Conservation (phyloP, 2,888 invertebrate genomes). For the Danaus chrysippus region DNA sequence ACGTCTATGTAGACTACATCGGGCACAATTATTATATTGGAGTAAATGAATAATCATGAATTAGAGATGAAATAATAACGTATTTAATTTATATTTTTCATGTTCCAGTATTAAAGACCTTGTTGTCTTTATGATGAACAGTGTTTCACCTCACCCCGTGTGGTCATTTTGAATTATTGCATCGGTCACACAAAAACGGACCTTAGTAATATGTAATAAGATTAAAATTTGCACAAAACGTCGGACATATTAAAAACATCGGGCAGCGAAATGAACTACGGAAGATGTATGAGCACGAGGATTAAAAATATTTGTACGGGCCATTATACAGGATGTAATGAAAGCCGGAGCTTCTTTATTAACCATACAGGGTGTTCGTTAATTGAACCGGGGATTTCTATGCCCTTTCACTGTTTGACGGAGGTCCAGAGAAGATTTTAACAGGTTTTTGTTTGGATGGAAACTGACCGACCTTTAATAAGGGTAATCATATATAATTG, state of each 20-base stretch:
- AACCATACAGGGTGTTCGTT: slow-evolving; percentile 66
- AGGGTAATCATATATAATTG: slow-evolving; percentile 15
- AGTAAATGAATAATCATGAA: too few relatives aligned
- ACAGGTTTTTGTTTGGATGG: slow-evolving; percentile 29
- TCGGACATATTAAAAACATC: slow-evolving; percentile 55
- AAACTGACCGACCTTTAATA: slow-evolving; percentile 15
- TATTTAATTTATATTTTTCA: not conserved
- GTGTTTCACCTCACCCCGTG: slow-evolving; percentile 30
- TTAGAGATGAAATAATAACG: too few relatives aligned
- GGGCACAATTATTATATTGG: too few relatives aligned
- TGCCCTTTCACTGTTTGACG: slow-evolving; percentile 59
- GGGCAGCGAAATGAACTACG: slow-evolving; percentile 74
- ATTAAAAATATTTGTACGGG: slow-evolving; percentile 78
- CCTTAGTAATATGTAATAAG: slow-evolving; percentile 30
- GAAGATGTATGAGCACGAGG: slow-evolving; percentile 76
- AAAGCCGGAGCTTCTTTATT: slow-evolving; percentile 74
- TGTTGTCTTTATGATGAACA: slow-evolving; percentile 27
- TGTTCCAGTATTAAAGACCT: not conserved
- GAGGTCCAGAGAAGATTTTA: slow-evolving; percentile 48
- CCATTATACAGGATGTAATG: slow-evolving; percentile 77
- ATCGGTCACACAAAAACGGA: slow-evolving; percentile 28
- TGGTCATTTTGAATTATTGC: slow-evolving; percentile 26
- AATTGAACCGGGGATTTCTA: slow-evolving; percentile 67
- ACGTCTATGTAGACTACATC: too few relatives aligned
- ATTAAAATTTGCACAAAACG: slow-evolving; percentile 37